Evolutionary conservation across 2,888 invertebrate genomes (phyloP), one percentile per base, ranked within the genome.

Genomic region (Creontiades dilutus): DNA sequence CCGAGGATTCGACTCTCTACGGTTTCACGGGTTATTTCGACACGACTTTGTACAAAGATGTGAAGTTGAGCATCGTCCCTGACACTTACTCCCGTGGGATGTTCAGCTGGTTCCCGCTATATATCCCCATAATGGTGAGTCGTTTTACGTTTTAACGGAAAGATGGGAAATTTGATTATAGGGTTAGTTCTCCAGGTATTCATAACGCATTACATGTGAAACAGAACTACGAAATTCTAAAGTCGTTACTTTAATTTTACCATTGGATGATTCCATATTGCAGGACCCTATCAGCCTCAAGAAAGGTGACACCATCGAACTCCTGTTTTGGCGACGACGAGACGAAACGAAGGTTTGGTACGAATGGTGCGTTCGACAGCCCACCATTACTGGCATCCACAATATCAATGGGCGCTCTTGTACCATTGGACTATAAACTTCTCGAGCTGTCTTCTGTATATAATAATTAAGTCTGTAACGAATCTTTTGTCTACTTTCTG

Each of bases 71-170:
- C 93, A 99, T 98, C 92, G 96, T 97, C 92, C 99, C 99, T 0
- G 94, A 95, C 80, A 97, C 97, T 0, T 97, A 98, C 93, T 98
- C 98, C 27, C 95, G 95, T 0, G 97, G 97, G 92, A 98, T 99
- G 98, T 97, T 98, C 92, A 98, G 98, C 91, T 99, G 99, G 99
- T 99, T 99, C 93, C 99, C 99, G 9, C 97, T 99, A 91, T 97
- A 97, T 92, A 98, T 99, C 93, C 99, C 99, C 12, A 95, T 98
- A 80, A 95, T 95, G 94, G 97, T 97, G 94, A 94, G 55, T 16
- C 16, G 52, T 1, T 16, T 52, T 52, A 14, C 52, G 11, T 2
- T 46, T 78, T 5, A 86, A 68, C 5, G 86, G 2, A 76, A 19
- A 46, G 19, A 4, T 1, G 5, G 11, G 84, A 86, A 78, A 78